These are phyloP conservation scores for Xyrauchen texanus DNA, from an alignment of 2,113 vertebrate species.

Conservation along the genomic window DNA sequence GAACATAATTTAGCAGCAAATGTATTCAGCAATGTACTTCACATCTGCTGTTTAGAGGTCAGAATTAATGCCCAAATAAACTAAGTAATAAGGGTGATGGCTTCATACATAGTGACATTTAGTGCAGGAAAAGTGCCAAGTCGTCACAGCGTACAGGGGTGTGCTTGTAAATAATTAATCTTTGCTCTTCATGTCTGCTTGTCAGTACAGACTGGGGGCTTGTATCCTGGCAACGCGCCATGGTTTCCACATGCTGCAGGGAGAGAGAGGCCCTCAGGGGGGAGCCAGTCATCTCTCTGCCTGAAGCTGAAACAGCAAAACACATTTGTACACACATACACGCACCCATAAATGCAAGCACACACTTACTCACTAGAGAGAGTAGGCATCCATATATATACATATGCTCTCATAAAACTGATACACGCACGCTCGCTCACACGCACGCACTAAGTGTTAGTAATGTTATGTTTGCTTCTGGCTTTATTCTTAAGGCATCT, in stretches of 20 bases:
- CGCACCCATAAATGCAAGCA: constrained; percentile 16
- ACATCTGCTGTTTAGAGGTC: constrained; percentile 33
- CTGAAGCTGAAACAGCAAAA: constrained; percentile 61
- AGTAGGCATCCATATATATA: constrained; percentile 22
- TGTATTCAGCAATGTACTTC: not conserved
- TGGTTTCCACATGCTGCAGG: constrained; percentile 72
- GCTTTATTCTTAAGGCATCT: constrained; percentile 32
- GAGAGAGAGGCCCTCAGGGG: constrained; percentile 83
- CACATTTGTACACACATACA: not conserved
- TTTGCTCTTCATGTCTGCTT: constrained; percentile 82
- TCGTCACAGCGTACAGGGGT: constrained; percentile 76
- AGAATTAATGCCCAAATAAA: constrained; percentile 61
- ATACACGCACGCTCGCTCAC: not conserved
- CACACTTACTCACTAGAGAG: constrained; percentile 4
- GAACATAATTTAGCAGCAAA: not conserved
- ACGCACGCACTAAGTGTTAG: not conserved
- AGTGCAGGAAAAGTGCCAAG: constrained; percentile 78
- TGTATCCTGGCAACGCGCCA: constrained; percentile 86
- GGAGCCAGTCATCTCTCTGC: constrained; percentile 85
- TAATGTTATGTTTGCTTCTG: constrained; percentile 47
- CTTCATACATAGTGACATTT: constrained; percentile 81
- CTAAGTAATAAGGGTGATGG: constrained; percentile 73
- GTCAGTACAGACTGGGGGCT: constrained; percentile 77
- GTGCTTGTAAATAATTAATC: constrained; percentile 81
- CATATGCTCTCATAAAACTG: constrained; percentile 10